A percentile compares a stretch with the other conserved stretches of the same genome.
phyloP scores from a whole-genome alignment of 2,797 vertebrate species.

The Neomorphus geoffroyi region DNA sequence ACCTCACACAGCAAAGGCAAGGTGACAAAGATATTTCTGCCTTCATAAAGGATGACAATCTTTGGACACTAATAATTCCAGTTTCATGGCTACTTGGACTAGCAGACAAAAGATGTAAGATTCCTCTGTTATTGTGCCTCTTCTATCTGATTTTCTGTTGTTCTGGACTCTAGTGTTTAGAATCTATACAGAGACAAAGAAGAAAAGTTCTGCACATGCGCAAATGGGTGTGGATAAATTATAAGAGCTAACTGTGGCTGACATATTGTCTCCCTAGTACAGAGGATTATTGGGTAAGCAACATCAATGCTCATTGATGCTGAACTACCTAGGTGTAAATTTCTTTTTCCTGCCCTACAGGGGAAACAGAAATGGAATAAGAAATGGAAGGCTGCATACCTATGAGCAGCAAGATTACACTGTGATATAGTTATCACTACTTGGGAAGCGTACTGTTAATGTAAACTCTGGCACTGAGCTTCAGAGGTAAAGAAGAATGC shows the following conservation, averaged over 20 bases:
- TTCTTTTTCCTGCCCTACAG: constrained; percentile 41
- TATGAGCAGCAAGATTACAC: constrained; percentile 64
- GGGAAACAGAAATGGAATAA: constrained; percentile 63
- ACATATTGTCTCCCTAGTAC: constrained; percentile 17
- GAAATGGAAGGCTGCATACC: constrained; percentile 61
- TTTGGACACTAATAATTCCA: not conserved
- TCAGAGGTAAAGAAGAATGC: constrained; percentile 61
- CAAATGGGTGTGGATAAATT: constrained; percentile 45
- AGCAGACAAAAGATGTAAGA: not conserved
- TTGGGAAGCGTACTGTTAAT: constrained; percentile 39
- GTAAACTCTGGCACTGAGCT: constrained; percentile 10
- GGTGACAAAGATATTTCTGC: not conserved
- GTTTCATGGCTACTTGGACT: not conserved
- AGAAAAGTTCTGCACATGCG: not conserved
- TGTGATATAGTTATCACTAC: constrained; percentile 54
- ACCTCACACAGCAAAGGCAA: not conserved
- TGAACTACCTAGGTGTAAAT: constrained; percentile 53
- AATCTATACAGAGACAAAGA: constrained; percentile 9
- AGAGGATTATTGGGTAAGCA: constrained; percentile 30
- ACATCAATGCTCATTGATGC: constrained; percentile 52
- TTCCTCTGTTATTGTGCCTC: not conserved
- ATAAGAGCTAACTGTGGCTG: constrained; percentile 37
- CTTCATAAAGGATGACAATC: not conserved
- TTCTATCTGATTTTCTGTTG: constrained; percentile 18
- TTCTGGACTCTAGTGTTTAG: constrained; percentile 17